A percentile compares a stretch with the other conserved stretches of the same genome.
Conservation (phyloP, 2,797 vertebrate species). For the Cryptoprocta ferox region DNA sequence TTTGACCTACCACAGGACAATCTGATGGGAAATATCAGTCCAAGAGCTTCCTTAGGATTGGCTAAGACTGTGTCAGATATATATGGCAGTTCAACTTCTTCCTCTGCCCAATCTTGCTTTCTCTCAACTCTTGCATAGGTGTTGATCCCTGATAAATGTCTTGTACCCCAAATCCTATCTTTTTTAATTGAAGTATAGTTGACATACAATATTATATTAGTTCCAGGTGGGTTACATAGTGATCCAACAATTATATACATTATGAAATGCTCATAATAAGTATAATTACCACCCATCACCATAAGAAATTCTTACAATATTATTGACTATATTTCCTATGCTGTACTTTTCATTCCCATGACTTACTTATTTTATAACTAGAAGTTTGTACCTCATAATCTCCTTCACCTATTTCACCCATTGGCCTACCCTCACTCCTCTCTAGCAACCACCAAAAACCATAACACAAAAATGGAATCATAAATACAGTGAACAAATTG, state of each 20-base stretch:
- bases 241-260: not conserved
- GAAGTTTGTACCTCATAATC: not conserved
- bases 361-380: not conserved
- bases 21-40: not conserved
- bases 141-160: not conserved
- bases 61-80: not conserved
- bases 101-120: not conserved
- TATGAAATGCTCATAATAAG: not conserved
- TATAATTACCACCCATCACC: not conserved
- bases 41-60: not conserved
- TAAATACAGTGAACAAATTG: not conserved
- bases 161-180: not conserved
- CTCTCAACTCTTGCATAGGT: not conserved
- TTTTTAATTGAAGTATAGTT: not conserved
- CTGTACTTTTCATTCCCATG: not conserved
- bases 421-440: not conserved
- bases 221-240: not conserved
- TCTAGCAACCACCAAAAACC: not conserved
- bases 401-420: not conserved
- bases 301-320: not conserved
- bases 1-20: not conserved
- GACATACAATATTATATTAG: not conserved
- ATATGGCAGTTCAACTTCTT: not conserved
- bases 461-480: not conserved
- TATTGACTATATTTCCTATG: not conserved